Evolutionary conservation across 2,888 invertebrate species (phyloP), one percentile per base, ranked within the genome.

Genomic region (Elegia similella): DNA sequence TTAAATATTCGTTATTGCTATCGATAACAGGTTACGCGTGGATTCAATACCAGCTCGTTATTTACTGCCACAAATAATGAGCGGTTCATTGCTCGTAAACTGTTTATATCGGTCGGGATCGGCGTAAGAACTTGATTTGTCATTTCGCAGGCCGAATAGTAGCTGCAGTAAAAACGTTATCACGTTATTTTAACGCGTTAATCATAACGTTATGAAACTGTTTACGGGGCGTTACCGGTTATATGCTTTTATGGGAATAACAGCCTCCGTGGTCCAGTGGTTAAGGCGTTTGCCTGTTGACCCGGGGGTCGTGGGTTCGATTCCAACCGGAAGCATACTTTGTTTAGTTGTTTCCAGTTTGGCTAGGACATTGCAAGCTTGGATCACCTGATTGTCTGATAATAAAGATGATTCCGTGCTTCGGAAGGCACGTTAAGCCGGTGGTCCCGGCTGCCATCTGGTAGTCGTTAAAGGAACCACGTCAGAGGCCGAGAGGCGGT

Each of bases 61-160:
- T 79, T 75, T 75, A 76, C 70, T 68, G 69, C 69, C 63, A 69
- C 65, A 68, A 62, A 71, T 78, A 78, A 77, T 76, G 78, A 71
- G 71, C 47, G 68, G 77, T 80, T 78, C 72, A 80, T 80, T 72
- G 76, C 57, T 65, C 71, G 65, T 82, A 80, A 82, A 78, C 66
- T 62, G 66, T 71, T 73, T 72, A 75, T 76, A 68, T 57, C 67
- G 58, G 56, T 58, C 46, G 57, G 70, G 60, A 71, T 67, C 67
- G 69, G 72, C 71, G 77, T 74, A 69, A 68, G 73, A 73, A 73
- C 72, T 75, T 76, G 75, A 81, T 80, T 76, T 76, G 77, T 70
- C 75, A 72, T 75, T 75, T 73, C 64, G 70, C 71, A 67, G 68
- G 68, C 65, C 64, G 65, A 60, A 66, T 68, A 53, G 56, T 62